These are phyloP conservation scores for Coecobrya sp. DNA, from an alignment of 2,888 invertebrate genomes.

Conservation along the genomic window DNA sequence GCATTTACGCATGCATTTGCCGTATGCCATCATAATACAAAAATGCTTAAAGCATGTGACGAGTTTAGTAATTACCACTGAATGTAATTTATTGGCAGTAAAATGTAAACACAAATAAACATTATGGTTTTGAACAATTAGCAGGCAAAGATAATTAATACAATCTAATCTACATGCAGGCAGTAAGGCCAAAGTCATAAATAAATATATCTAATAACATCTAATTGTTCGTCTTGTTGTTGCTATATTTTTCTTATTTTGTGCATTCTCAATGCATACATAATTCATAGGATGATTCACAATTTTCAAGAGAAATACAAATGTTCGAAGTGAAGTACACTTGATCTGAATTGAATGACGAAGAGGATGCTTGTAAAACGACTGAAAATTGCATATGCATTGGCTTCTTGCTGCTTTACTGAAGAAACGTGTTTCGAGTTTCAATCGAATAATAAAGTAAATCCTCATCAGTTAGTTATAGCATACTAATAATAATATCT, in stretches of 20 bases:
- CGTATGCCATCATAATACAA: not conserved
- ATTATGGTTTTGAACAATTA: slow-evolving; percentile 44
- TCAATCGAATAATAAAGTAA: not conserved
- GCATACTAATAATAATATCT: too few relatives aligned
- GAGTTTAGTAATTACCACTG: slow-evolving; percentile 50
- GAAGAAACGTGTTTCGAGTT: not conserved
- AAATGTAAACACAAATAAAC: slow-evolving; percentile 37
- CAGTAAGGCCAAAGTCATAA: not conserved
- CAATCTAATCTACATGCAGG: slow-evolving; percentile 52
- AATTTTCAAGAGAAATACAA: not conserved
- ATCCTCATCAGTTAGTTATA: too few relatives aligned
- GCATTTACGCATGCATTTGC: too few relatives aligned
- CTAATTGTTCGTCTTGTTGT: not conserved
- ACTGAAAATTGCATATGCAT: too few relatives aligned
- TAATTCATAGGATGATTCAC: not conserved
- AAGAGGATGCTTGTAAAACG: too few relatives aligned
- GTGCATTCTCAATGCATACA: not conserved
- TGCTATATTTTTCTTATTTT: not conserved
- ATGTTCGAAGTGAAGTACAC: too few relatives aligned
- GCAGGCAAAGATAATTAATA: slow-evolving; percentile 40
- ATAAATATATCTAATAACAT: not conserved
- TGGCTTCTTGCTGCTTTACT: too few relatives aligned
- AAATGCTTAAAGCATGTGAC: slow-evolving; percentile 15
- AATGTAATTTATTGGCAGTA: slow-evolving; percentile 44
- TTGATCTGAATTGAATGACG: too few relatives aligned